These are phyloP conservation scores for Oreocharis arfaki DNA, from an alignment of 2,113 vertebrate species.

Conservation along the genomic window DNA sequence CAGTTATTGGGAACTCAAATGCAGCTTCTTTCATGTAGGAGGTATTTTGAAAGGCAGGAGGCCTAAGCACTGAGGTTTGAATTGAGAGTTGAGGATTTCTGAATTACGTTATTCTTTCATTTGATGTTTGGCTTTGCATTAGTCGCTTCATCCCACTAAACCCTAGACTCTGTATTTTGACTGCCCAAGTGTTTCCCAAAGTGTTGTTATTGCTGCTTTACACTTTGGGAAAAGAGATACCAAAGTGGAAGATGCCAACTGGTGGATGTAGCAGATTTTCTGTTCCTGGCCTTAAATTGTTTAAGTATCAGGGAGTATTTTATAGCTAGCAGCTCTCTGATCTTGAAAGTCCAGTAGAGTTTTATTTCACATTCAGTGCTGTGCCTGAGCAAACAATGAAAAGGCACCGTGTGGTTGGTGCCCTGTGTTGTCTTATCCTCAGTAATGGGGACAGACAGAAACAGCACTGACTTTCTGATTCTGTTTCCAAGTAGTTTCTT, in stretches of 20 bases:
- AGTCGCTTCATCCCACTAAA: not conserved
- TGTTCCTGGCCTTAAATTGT: not conserved
- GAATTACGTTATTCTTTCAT: not conserved
- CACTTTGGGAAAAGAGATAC: not conserved
- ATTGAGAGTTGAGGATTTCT: not conserved
- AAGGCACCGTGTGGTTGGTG: not conserved
- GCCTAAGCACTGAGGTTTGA: not conserved
- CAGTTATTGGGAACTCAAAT: not conserved
- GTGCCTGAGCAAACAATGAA: not conserved
- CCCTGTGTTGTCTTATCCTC: not conserved
- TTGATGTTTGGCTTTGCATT: not conserved
- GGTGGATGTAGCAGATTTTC: not conserved
- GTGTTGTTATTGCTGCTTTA: not conserved
- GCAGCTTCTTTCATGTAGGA: not conserved
- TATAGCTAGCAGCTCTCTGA: not conserved
- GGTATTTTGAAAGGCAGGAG: not conserved
- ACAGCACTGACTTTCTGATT: not conserved
- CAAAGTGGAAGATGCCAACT: not conserved
- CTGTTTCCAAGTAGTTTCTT: not conserved
- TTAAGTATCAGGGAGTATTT: not conserved
- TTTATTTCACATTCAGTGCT: not conserved
- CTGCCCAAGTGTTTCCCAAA: not conserved
- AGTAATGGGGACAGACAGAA: not conserved
- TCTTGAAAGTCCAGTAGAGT: not conserved
- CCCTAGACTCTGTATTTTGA: not conserved